Evolutionary conservation across 2,113 vertebrate genomes (phyloP).

Genomic region (Aldabrachelys gigantea): DNA sequence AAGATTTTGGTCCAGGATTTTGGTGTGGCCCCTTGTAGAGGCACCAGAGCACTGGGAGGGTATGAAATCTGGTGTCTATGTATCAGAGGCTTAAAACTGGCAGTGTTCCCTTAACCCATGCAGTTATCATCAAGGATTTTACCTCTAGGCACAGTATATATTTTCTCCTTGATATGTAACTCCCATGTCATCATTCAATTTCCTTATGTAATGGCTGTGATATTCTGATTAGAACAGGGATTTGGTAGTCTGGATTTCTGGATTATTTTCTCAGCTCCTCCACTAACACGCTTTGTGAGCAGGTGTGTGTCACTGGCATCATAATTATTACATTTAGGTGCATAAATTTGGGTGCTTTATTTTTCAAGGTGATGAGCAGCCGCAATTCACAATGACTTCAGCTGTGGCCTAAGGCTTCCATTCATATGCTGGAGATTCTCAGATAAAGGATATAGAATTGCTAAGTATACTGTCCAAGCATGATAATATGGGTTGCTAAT

Average conservation of each 20-base stretch:
- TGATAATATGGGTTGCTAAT: neutral
- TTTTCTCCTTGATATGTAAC: neutral
- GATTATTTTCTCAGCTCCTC: neutral
- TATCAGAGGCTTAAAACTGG: neutral
- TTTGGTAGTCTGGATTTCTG: neutral
- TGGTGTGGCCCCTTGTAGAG: neutral
- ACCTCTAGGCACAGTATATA: neutral
- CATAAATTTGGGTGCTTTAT: neutral
- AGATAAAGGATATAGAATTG: neutral
- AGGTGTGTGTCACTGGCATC: neutral
- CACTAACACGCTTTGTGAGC: neutral
- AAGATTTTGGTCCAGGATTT: neutral
- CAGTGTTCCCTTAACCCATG: neutral
- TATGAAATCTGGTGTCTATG: neutral
- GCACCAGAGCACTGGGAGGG: neutral
- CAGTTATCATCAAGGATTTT: neutral
- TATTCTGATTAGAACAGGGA: neutral
- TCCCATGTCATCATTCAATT: neutral
- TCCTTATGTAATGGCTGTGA: neutral
- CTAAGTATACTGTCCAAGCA: neutral
- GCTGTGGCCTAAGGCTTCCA: neutral
- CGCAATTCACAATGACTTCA: neutral
- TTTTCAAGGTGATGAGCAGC: neutral
- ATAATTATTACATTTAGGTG: neutral
- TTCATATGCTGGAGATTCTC: neutral